Evolutionary conservation across 2,888 invertebrate genomes (phyloP).

Genomic region (Macrosiphum euphorbiae): DNA sequence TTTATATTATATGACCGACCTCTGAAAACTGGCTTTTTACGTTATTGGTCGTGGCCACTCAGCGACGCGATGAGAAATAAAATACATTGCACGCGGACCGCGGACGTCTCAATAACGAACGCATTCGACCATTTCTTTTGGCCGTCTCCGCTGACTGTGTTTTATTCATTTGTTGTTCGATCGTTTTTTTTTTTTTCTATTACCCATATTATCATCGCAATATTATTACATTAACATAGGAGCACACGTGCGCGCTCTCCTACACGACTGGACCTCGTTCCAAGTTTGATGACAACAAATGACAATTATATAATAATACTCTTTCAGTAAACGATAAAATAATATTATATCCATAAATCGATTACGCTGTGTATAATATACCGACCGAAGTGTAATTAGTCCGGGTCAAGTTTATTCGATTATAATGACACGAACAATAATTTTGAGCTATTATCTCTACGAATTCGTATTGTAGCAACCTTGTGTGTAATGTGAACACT

Average conservation of each 20-base stretch:
- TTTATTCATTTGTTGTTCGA: not conserved
- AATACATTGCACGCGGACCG: not conserved
- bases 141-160: not conserved
- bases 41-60: constrained; percentile 5
- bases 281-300: not conserved
- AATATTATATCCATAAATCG: constrained; percentile 15
- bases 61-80: constrained; percentile 41
- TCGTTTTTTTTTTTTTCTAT: not conserved
- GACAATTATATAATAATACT: not conserved
- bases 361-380: not conserved
- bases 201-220: not conserved
- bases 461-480: constrained; percentile 43
- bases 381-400: constrained; percentile 23
- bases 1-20: not conserved
- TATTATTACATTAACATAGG: not conserved
- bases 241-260: not conserved
- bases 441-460: not conserved
- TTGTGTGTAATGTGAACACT: not conserved
- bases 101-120: constrained; percentile 58
- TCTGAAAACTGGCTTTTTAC: constrained; percentile 11
- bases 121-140: constrained; percentile 44
- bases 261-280: not conserved
- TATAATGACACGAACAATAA: constrained; percentile 48
- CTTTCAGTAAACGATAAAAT: not conserved
- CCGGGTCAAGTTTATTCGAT: constrained; percentile 60